A percentile compares a stretch with the other conserved stretches of the same genome.
These are phyloP conservation scores for Hemistola chrysoprasaria DNA, from an alignment of 2,888 invertebrate genomes.

Conservation along the genomic window DNA sequence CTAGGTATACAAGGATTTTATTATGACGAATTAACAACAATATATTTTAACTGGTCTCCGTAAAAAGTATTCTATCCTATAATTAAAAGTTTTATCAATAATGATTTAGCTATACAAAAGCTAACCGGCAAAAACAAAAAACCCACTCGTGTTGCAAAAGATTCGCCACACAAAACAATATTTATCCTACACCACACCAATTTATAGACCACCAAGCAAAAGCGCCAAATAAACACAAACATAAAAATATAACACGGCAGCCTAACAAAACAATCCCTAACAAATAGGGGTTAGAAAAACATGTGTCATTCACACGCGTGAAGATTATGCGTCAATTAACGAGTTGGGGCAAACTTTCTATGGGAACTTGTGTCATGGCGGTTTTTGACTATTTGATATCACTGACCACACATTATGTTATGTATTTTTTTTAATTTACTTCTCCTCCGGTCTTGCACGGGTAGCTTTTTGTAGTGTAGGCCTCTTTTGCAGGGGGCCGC, in stretches of 20 bases:
- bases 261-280: conserved; percentile 63
- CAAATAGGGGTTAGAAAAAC: conserved; percentile 36
- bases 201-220: conserved; percentile 49
- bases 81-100: too few relatives aligned
- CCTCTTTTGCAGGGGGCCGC: too few relatives aligned
- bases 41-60: too few relatives aligned
- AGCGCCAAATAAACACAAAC: conserved; percentile 49
- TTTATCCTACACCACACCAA: conserved; percentile 11
- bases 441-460: too few relatives aligned
- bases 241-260: conserved; percentile 50
- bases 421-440: not conserved
- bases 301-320: conserved; percentile 55
- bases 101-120: too few relatives aligned
- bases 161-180: conserved; percentile 4
- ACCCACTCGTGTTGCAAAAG: not conserved
- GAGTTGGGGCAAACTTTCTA: conserved; percentile 53
- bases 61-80: too few relatives aligned
- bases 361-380: conserved; percentile 48
- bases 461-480: too few relatives aligned
- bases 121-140: not conserved
- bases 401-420: conserved; percentile 26
- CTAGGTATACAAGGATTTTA: too few relatives aligned
- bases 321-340: conserved; percentile 70
- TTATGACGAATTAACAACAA: too few relatives aligned
- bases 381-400: conserved; percentile 42